These are phyloP conservation scores for Ischnura elegans DNA, from an alignment of 2,888 invertebrate genomes.

Conservation along the genomic window DNA sequence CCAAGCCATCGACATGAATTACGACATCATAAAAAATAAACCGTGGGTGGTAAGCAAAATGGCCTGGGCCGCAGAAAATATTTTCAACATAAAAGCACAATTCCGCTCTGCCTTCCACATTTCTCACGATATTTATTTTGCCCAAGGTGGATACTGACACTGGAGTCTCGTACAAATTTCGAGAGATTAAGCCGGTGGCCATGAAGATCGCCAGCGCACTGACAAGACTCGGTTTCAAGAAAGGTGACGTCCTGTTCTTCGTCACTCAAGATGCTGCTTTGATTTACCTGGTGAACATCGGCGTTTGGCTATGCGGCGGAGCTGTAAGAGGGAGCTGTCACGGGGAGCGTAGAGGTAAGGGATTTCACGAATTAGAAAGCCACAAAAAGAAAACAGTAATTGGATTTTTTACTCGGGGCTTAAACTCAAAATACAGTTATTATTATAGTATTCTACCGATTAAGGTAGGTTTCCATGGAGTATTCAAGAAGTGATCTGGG, in stretches of 20 bases:
- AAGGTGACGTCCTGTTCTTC: slow-evolving; percentile 67
- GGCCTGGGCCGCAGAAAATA: not conserved
- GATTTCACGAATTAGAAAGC: too few species aligned
- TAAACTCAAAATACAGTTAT: too few species aligned
- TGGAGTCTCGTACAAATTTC: not conserved
- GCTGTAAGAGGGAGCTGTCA: slow-evolving; percentile 57
- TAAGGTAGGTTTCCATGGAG: too few species aligned
- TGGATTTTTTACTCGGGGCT: too few species aligned
- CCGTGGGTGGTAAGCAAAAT: slow-evolving; percentile 12
- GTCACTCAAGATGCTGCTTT: slow-evolving; percentile 60
- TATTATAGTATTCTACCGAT: too few species aligned
- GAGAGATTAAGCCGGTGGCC: slow-evolving; percentile 50
- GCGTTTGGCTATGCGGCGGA: slow-evolving; percentile 69
- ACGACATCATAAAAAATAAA: not conserved
- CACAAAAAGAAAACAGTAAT: too few species aligned
- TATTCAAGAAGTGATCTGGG: too few species aligned
- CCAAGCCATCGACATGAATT: slow-evolving; percentile 34
- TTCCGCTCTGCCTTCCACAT: not conserved
- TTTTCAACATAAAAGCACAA: not conserved
- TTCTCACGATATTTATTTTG: not conserved
- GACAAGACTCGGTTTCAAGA: slow-evolving; percentile 56
- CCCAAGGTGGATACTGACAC: not conserved
- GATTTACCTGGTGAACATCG: slow-evolving; percentile 65
- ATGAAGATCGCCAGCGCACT: slow-evolving; percentile 65
- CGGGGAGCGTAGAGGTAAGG: slow-evolving; percentile 51